Evolutionary conservation across 1,140 invertebrate species (phyloP).

Genomic region (Tetraneura akinire): DNA sequence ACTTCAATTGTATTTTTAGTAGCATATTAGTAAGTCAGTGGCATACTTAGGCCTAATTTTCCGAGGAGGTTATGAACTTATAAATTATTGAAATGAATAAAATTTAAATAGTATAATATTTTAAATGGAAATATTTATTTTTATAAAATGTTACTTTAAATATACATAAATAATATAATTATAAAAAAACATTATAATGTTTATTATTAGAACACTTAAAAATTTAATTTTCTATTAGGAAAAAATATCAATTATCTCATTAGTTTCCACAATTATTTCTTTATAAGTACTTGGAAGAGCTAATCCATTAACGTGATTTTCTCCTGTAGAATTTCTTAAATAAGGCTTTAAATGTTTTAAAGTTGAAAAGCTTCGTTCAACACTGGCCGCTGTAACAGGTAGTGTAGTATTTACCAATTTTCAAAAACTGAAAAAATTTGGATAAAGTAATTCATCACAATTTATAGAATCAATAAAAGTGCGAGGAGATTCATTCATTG

Average conservation of each 20-base stretch:
- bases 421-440: background rate
- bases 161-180: too few relatives aligned
- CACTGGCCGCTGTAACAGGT: background rate
- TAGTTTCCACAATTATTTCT: background rate
- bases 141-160: too few relatives aligned
- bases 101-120: too few relatives aligned
- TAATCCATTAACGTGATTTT: background rate
- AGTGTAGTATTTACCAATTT: background rate
- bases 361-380: constrained; percentile 2
- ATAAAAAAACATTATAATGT: too few relatives aligned
- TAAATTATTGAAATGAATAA: too few relatives aligned
- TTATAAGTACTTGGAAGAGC: background rate
- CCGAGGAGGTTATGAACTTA: too few relatives aligned
- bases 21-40: too few relatives aligned
- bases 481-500: background rate
- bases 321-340: background rate
- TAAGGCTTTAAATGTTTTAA: background rate
- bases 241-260: background rate
- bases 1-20: too few relatives aligned
- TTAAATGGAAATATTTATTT: too few relatives aligned
- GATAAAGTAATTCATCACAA: background rate
- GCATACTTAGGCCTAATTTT: too few relatives aligned
- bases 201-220: too few relatives aligned
- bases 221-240: background rate
- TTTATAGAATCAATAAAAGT: background rate